Base-by-base conservation (phyloP, 2,888 invertebrate species). In the Hydroisotoma schaefferi region DNA sequence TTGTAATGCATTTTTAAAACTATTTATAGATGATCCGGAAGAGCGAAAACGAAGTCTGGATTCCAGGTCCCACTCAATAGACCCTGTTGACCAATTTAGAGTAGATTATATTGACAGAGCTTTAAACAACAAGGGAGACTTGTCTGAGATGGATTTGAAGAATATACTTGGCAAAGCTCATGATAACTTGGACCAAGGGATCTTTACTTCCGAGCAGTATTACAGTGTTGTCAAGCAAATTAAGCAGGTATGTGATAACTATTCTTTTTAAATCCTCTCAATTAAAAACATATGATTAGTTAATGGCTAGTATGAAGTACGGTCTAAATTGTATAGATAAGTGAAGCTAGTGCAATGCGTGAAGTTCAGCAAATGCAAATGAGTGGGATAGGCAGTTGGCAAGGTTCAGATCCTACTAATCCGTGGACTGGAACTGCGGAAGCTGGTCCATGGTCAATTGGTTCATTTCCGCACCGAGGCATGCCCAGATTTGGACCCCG, bases 341-440 rank as follows among this genome's bases (percentile, higher is more conserved):
- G 87, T 70, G 90, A 91, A 75, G 85, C 84, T 55, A 80, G 81
- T 58, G 90, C 90, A 75, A 77, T 88, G 2, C 84, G 86, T 60
- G 88, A 88, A 59, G 87, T 87, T 0, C 86, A 74, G 49, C 73
- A 74, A 55, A 65, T 71, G 57, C 70, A 69, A 59, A 57, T 61
- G 47, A 55, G 52, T 37, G 59, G 51, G 3, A 53, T 38, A 10
- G 25, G 38, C 1, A 53, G 27, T 40, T 29, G 26, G 25, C n/a
- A 58, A 33, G 20, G 23, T 49, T 23, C 51, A 29, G 23, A 38
- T n/a, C 51, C 44, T 20, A 64, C 59, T 1, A 69, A 69, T 55
- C 71, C 71, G 1, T 70, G 70, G 70, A 59, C 59, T 29, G 63
- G 53, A 15, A n/a, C n/a, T n/a, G n/a, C n/a, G n/a, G n/a, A n/a